A percentile compares a stretch with the other conserved stretches of the same genome.
These are phyloP conservation scores for Holothuria scabra DNA, from an alignment of 53 echinoderm and acorn worm genomes.

Conservation along the genomic window DNA sequence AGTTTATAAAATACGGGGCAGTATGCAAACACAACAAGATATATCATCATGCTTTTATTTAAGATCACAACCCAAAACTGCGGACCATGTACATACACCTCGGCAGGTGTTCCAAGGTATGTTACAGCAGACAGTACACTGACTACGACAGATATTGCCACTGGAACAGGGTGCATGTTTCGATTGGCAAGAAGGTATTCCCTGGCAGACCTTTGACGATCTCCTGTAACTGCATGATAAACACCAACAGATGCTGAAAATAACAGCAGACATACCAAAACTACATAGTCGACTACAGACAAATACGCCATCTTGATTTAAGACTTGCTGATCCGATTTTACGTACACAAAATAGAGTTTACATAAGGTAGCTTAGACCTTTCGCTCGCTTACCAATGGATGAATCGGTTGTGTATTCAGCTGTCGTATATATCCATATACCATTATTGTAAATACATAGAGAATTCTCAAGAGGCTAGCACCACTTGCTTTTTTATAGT, in stretches of 20 bases:
- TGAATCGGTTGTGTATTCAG: too few relatives aligned
- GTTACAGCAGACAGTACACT: conserved; percentile 25
- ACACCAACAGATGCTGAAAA: conserved; percentile 26
- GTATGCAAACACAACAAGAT: neutral
- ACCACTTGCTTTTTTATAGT: too few relatives aligned
- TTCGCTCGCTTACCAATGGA: too few relatives aligned
- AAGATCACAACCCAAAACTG: conserved; percentile 25
- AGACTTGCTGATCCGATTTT: too few relatives aligned
- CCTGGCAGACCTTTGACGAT: conserved; percentile 7
- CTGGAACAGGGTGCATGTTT: conserved; percentile 32
- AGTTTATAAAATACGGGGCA: conserved; percentile 43
- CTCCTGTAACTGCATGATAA: conserved; percentile 26
- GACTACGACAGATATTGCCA: conserved; percentile 28
- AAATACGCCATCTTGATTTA: too few relatives aligned
- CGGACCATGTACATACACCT: conserved; percentile 24
- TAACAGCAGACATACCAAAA: neutral
- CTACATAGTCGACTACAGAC: conserved; percentile 16
- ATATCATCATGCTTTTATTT: conserved; percentile 2
- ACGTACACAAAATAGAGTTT: too few relatives aligned
- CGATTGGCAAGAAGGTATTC: conserved; percentile 46
- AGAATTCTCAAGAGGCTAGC: too few relatives aligned
- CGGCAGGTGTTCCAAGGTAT: conserved; percentile 33
- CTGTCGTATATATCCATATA: too few relatives aligned
- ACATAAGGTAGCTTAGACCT: too few relatives aligned
- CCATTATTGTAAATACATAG: too few relatives aligned